Evolutionary conservation across 2,113 vertebrate genomes (phyloP).

Genomic region (Crotophaga sulcirostris): DNA sequence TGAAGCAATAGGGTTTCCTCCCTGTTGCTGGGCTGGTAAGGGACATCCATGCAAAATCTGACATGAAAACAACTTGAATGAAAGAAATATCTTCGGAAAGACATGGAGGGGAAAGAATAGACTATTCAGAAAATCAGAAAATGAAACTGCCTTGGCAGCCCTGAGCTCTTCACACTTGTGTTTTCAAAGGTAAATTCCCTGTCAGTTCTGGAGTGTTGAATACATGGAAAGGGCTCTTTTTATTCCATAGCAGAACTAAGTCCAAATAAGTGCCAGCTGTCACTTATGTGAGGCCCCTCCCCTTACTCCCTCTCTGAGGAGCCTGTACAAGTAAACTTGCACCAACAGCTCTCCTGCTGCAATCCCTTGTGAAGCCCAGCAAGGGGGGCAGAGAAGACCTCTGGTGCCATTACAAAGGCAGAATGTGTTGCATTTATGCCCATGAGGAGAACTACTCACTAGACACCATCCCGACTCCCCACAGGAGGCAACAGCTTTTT

Average conservation of each 20-base stretch:
- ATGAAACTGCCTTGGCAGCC: fast-evolving
- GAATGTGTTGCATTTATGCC: neutral
- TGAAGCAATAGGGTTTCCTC: neutral
- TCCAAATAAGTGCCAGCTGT: neutral
- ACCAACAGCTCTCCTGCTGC: neutral
- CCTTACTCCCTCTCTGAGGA: neutral
- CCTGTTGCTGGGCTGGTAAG: neutral
- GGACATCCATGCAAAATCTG: neutral
- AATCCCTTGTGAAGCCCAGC: neutral
- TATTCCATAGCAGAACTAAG: neutral
- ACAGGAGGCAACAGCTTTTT: neutral
- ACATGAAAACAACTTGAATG: neutral
- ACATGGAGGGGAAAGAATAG: neutral
- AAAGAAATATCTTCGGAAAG: neutral
- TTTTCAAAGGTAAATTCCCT: neutral
- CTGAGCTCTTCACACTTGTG: neutral
- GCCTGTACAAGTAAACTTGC: neutral
- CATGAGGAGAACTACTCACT: neutral
- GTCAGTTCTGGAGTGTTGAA: neutral
- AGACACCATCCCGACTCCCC: neutral
- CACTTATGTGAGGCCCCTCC: neutral
- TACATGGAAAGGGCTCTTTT: neutral
- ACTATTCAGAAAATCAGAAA: neutral
- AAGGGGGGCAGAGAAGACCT: neutral
- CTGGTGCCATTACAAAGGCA: neutral